Conservation (phyloP, 2,888 invertebrate genomes). For the Stenotaenia linearis region DNA sequence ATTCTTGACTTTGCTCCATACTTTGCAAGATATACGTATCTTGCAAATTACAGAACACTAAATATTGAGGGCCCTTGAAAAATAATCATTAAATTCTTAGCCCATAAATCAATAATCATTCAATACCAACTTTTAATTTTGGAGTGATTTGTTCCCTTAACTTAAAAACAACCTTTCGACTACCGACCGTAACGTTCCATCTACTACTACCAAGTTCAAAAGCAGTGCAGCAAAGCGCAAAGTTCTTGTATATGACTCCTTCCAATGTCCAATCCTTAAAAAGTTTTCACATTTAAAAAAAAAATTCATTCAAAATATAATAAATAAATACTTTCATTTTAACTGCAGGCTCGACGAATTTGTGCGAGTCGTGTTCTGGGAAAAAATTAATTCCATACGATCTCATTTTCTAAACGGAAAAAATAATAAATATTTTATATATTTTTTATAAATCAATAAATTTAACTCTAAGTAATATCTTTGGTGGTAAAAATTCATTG, state of each 20-base stretch:
- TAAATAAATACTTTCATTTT: not conserved
- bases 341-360: not conserved
- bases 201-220: not conserved
- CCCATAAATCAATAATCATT: not conserved
- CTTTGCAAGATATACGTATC: conserved; percentile 63
- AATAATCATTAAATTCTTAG: not conserved
- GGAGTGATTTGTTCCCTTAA: not conserved
- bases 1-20: conserved; percentile 68
- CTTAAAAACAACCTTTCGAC: not conserved
- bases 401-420: conserved; percentile 26
- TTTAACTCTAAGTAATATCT: not conserved
- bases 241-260: not conserved
- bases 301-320: not conserved
- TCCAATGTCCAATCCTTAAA: conserved; percentile 27
- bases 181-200: not conserved
- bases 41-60: conserved; percentile 61
- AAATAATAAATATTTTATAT: not conserved
- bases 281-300: not conserved
- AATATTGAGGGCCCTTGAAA: conserved; percentile 14
- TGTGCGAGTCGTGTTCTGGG: conserved; percentile 24
- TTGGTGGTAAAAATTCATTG: not conserved
- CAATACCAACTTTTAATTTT: not conserved
- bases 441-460: not conserved
- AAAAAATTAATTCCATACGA: conserved; percentile 7
- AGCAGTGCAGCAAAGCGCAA: not conserved